Percentiles rank a stretch among this genome's conserved stretches.
phyloP scores from a whole-genome alignment of 2,888 invertebrate species.

The Eupeodes luniger region DNA sequence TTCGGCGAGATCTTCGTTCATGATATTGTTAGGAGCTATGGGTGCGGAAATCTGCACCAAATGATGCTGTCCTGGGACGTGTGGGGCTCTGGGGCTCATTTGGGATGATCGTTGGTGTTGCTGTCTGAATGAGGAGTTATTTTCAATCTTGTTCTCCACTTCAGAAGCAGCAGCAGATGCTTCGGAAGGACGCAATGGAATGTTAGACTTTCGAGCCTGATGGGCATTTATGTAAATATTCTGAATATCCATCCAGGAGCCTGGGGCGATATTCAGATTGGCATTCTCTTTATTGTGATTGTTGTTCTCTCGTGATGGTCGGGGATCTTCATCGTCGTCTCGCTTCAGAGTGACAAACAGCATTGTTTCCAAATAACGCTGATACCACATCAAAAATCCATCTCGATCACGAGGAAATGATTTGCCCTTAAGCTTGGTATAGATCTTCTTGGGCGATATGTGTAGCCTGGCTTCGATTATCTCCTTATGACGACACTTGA shows the following conservation, averaged over 20 bases:
- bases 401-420: constrained; percentile 81
- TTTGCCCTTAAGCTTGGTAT: constrained; percentile 81
- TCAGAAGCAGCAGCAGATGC: constrained; percentile 21
- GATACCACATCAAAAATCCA: constrained; percentile 82
- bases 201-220: constrained; percentile 68
- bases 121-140: constrained; percentile 55
- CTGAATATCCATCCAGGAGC: constrained; percentile 63
- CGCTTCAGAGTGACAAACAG: constrained; percentile 77
- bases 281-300: constrained; percentile 38
- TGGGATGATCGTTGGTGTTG: constrained; percentile 27
- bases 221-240: constrained; percentile 68
- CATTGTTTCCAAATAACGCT: constrained; percentile 81
- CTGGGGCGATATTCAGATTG: constrained; percentile 39
- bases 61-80: constrained; percentile 69
- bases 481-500: constrained; percentile 75
- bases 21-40: constrained; percentile 84
- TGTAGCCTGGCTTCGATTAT: constrained; percentile 60
- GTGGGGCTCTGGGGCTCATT: constrained; percentile 41
- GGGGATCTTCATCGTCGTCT: constrained; percentile 50
- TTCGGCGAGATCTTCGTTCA: constrained; percentile 90
- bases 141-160: constrained; percentile 67
- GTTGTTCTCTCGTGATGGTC: constrained; percentile 57
- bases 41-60: constrained; percentile 29
- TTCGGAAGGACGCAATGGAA: constrained; percentile 56
- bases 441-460: constrained; percentile 83